These are phyloP conservation scores for Odontomachus brunneus DNA, from an alignment of 1,140 invertebrate genomes.

Conservation along the genomic window DNA sequence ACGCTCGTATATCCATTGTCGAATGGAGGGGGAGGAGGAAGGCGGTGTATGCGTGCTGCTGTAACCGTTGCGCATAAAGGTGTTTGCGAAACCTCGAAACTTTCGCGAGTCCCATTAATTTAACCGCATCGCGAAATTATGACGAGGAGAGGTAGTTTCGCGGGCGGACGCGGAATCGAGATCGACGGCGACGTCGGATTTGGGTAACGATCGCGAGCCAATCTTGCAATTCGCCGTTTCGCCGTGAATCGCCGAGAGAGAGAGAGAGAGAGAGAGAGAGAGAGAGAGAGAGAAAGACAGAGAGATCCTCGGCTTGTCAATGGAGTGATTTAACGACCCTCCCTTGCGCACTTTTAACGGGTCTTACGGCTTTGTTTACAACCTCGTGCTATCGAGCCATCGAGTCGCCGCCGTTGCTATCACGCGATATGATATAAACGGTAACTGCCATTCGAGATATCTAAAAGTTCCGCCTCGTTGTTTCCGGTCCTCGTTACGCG, in stretches of 20 bases:
- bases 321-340: conserved; percentile 38
- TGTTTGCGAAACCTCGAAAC: neutral
- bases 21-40: too few species aligned
- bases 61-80: neutral
- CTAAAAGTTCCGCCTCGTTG: conserved; percentile 42
- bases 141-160: neutral
- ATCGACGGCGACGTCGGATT: neutral
- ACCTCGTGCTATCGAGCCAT: neutral
- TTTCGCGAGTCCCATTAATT: neutral
- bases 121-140: neutral
- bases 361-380: conserved; percentile 65
- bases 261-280: too few species aligned
- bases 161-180: too few species aligned
- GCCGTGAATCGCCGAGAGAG: neutral
- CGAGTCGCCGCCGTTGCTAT: neutral
- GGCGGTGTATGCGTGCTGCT: neutral
- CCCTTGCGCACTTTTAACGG: conserved; percentile 50
- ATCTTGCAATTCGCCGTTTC: neutral
- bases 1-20: neutral
- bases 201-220: too few species aligned
- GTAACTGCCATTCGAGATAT: neutral
- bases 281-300: neutral
- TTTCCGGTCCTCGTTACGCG: conserved; percentile 14
- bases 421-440: neutral
- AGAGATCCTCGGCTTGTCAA: neutral